These are phyloP conservation scores for Epirrhoe alternata DNA, from an alignment of 2,888 invertebrate genomes.

Conservation along the genomic window DNA sequence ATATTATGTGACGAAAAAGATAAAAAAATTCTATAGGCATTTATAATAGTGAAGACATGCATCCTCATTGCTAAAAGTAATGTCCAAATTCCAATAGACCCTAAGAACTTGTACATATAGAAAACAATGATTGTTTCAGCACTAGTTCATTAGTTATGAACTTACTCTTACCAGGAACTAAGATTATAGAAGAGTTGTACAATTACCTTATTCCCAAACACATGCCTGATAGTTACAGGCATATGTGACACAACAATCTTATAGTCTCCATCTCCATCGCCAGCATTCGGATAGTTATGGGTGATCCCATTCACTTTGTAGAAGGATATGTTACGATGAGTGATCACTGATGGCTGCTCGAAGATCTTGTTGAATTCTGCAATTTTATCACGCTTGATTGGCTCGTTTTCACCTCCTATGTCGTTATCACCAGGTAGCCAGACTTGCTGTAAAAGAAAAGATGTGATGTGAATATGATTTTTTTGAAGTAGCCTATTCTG, in stretches of 20 bases:
- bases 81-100: no score
- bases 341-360: constrained; percentile 87
- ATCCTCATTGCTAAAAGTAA: no score
- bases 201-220: constrained; percentile 75
- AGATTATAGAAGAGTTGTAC: not conserved
- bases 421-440: constrained; percentile 99
- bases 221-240: constrained; percentile 78
- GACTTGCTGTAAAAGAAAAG: constrained; percentile 84
- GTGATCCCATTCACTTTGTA: constrained; percentile 91
- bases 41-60: no score
- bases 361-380: constrained; percentile 91
- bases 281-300: constrained; percentile 84
- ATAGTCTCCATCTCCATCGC: constrained; percentile 70
- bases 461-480: not conserved
- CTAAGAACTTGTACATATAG: no score
- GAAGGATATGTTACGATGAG: constrained; percentile 87
- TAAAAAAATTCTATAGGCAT: no score
- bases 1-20: no score
- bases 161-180: no score
- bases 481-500: no score
- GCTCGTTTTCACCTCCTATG: constrained; percentile 96
- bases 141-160: no score
- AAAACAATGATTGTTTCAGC: no score
- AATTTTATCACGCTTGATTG: constrained; percentile 88
- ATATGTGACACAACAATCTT: constrained; percentile 91